Conservation (phyloP, 2,888 invertebrate genomes). For the Aelia acuminata region DNA sequence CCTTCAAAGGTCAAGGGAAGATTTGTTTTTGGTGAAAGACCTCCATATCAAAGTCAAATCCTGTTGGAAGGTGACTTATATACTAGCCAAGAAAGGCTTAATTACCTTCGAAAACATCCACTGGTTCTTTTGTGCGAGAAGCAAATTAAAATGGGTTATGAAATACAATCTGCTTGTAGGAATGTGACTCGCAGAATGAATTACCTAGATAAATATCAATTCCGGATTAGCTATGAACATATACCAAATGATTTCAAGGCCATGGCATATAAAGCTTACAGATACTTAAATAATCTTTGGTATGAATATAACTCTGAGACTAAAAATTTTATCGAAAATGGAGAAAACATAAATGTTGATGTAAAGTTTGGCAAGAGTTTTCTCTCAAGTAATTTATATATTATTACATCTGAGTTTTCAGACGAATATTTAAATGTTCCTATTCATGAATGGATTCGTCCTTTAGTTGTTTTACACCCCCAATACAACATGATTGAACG, state of each 20-base stretch:
- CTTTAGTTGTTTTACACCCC: slow-evolving; percentile 72
- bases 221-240: slow-evolving; percentile 70
- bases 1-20: slow-evolving; percentile 70
- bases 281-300: slow-evolving; percentile 70
- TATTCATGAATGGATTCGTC: slow-evolving; percentile 70
- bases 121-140: slow-evolving; percentile 71
- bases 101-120: slow-evolving; percentile 71
- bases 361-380: slow-evolving; percentile 71
- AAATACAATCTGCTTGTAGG: slow-evolving; percentile 74
- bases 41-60: slow-evolving; percentile 69
- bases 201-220: slow-evolving; percentile 72
- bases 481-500: slow-evolving; percentile 69
- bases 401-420: slow-evolving; percentile 70
- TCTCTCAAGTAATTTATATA: slow-evolving; percentile 71
- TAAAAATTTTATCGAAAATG: slow-evolving; percentile 68
- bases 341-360: slow-evolving; percentile 41
- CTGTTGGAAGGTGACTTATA: slow-evolving; percentile 70
- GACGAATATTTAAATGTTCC: slow-evolving; percentile 71
- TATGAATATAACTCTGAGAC: slow-evolving; percentile 73
- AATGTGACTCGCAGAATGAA: slow-evolving; percentile 73
- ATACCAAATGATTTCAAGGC: slow-evolving; percentile 71
- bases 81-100: slow-evolving; percentile 72
- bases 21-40: slow-evolving; percentile 72
- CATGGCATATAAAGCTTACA: slow-evolving; percentile 71
- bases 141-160: slow-evolving; percentile 73